Percentiles rank a stretch among this genome's conserved stretches.
Evolutionary conservation across 2,113 vertebrate species (phyloP).

Genomic region (Artemisiospiza belli): DNA sequence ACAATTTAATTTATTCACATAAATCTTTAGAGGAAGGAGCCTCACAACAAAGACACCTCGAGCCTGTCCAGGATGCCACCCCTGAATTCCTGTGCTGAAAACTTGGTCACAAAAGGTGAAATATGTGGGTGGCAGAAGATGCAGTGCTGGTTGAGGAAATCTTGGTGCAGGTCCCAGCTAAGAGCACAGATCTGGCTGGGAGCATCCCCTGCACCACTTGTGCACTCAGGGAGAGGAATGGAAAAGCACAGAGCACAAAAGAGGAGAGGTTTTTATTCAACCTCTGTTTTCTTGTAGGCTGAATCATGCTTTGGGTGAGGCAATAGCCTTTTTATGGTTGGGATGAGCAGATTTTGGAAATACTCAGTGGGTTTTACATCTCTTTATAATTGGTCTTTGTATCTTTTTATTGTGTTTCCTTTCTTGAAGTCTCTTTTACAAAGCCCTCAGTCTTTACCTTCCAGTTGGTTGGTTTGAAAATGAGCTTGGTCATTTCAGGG

Average conservation of each 20-base stretch:
- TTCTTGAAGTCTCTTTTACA: not conserved
- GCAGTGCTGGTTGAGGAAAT: not conserved
- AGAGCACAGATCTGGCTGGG: not conserved
- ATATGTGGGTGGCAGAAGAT: not conserved
- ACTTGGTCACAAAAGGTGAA: not conserved
- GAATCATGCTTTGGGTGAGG: not conserved
- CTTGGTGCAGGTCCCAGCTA: not conserved
- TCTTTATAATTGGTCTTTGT: not conserved
- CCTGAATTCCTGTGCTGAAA: not conserved
- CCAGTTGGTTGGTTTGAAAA: not conserved
- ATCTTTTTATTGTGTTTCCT: not conserved
- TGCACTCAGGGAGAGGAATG: not conserved
- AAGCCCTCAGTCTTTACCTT: not conserved
- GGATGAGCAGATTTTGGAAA: not conserved
- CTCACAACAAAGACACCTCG: not conserved
- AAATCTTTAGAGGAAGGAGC: not conserved
- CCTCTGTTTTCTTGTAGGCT: not conserved
- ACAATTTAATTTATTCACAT: not conserved
- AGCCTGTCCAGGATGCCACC: not conserved
- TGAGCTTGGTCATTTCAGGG: not conserved
- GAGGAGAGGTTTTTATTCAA: not conserved
- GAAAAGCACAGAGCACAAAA: not conserved
- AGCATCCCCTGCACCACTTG: not conserved
- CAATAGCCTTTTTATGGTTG: not conserved
- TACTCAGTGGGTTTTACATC: not conserved